Evolutionary conservation across 2,888 invertebrate species (phyloP), one percentile per base, ranked within the genome.

Genomic region (Zygothrica quintamaculata): DNA sequence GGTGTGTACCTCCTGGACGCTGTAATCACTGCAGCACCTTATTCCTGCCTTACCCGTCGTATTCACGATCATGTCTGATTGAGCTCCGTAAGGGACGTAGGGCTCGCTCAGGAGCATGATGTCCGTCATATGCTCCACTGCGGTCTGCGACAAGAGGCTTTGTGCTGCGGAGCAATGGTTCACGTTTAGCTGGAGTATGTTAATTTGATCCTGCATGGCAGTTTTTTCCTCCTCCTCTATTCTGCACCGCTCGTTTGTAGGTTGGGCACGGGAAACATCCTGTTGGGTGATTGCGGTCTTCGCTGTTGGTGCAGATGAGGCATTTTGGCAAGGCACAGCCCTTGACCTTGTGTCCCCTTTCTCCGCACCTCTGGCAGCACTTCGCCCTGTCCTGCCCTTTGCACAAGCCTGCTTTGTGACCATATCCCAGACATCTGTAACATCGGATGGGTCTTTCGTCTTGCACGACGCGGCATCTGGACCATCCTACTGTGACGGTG

Each of bases 381-480:
- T 40, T n/a, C 1, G 40, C 8, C 3, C 25, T 25, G n/a, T 39
- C 39, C 3, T 15, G 6, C 3, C 18, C 22, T n/a, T 15, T 39
- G 22, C 39, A 39, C 4, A 13, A 8, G 1, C 6, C 5, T 1
- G 39, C 4, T 8, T 1, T 13, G 3, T 39, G 39, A 3, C 39
- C 39, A n/a, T 15, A 39, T 1, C 15, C 39, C 9, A 39, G 39
- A 18, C 39, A 39, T 8, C 39, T 39, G 39, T 9, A 39, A n/a
- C 39, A 39, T 3, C 39, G 1, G 1, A 18, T 39, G 6, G 39
- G 39, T 3, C 22, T 15, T 3, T 18, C 39, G 13, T 39, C 39
- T n/a, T 18, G 39, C 1, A n/a, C 9, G 39, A 39, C 18, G 39
- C 39, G 39, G 15, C 16, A 34, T 13, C 13, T 2, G 5, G 34